Conservation (phyloP, 2,797 vertebrate species). For the Neosilurus hyrtlii region DNA sequence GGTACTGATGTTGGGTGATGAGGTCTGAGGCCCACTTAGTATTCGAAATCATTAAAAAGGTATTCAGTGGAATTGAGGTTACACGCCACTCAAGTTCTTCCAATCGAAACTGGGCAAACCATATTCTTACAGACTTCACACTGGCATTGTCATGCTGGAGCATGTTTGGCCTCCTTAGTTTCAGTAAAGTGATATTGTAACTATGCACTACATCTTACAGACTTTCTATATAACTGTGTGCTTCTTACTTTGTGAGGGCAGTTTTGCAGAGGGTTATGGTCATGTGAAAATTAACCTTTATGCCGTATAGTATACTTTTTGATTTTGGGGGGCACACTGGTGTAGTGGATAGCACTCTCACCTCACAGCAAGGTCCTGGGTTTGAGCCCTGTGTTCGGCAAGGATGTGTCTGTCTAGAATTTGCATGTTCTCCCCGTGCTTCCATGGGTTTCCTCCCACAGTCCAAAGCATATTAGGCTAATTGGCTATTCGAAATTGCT, state of each 20-base stretch:
- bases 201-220: not conserved
- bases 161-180: not conserved
- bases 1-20: not conserved
- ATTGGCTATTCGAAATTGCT: too few relatives aligned
- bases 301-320: not conserved
- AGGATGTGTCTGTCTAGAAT: too few relatives aligned
- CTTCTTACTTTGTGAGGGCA: not conserved
- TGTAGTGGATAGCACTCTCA: too few relatives aligned
- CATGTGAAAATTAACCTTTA: not conserved
- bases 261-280: not conserved
- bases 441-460: too few relatives aligned
- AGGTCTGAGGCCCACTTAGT: too few relatives aligned
- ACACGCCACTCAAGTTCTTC: not conserved
- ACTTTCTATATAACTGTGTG: not conserved
- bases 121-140: not conserved
- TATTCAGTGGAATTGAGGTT: not conserved
- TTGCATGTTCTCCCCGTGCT: too few relatives aligned
- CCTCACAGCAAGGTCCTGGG: too few relatives aligned
- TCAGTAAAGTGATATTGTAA: not conserved
- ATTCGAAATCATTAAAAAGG: not conserved
- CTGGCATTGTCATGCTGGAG: not conserved
- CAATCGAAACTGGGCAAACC: not conserved
- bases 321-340: too few relatives aligned
- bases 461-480: too few relatives aligned
- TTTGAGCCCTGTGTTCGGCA: too few relatives aligned